phyloP scores from a whole-genome alignment of 2,888 invertebrate genomes.

The Harpalus rubripes region DNA sequence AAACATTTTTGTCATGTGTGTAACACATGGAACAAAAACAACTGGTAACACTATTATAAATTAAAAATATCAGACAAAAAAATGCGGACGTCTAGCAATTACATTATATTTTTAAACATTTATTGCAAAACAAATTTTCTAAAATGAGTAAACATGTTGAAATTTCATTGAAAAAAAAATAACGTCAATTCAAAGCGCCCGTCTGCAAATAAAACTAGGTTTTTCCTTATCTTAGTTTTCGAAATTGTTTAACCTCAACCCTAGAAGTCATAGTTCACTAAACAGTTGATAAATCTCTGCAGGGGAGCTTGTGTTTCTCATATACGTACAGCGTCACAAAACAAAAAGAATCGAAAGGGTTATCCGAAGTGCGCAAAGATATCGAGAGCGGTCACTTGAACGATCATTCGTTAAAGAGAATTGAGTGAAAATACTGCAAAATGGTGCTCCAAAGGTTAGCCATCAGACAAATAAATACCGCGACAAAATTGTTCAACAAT shows the following conservation, averaged over 20 bases:
- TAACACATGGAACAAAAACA: no score
- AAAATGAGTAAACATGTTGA: not conserved
- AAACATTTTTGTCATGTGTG: not conserved
- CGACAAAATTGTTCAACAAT: constrained; percentile 69
- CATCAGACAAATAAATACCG: constrained; percentile 71
- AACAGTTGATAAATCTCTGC: constrained; percentile 47
- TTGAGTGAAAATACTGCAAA: constrained; percentile 67
- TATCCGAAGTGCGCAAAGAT: constrained; percentile 56
- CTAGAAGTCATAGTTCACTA: constrained; percentile 10
- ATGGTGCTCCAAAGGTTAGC: constrained; percentile 74
- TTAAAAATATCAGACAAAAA: not conserved
- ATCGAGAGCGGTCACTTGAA: not conserved
- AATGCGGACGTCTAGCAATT: not conserved
- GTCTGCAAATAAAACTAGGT: not conserved
- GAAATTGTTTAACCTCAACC: constrained; percentile 26
- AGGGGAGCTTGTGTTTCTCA: constrained; percentile 54
- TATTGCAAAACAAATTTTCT: not conserved
- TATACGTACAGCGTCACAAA: constrained; percentile 37
- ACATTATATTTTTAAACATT: not conserved
- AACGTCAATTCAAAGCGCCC: not conserved
- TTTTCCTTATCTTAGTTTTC: constrained; percentile 59
- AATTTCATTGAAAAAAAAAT: constrained; percentile 25
- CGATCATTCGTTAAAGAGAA: constrained; percentile 17
- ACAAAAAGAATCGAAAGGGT: constrained; percentile 49
- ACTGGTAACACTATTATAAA: no score